Evolutionary conservation across 2,888 invertebrate species (phyloP).

Genomic region (Hermaeophaga mercurialis): DNA sequence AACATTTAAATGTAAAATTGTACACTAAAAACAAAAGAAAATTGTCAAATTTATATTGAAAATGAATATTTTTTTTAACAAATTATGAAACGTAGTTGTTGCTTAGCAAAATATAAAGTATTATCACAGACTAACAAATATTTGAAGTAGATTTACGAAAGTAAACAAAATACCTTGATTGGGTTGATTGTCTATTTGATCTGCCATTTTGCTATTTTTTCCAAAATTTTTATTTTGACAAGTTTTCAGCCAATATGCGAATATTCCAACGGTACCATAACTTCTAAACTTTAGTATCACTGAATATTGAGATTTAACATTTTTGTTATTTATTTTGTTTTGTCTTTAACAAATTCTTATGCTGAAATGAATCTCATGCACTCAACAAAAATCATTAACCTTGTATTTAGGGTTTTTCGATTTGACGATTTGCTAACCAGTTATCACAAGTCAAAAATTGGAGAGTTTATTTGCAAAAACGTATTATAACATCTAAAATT

Average conservation of each 20-base stretch:
- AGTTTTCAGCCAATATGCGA: slow-evolving; percentile 19
- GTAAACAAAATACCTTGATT: slow-evolving; percentile 50
- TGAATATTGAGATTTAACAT: slow-evolving; percentile 12
- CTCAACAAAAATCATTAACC: slow-evolving; percentile 28
- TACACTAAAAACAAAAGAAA: background rate
- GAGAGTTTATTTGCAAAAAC: too few species aligned
- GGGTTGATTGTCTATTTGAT: slow-evolving; percentile 72
- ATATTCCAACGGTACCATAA: slow-evolving; percentile 16
- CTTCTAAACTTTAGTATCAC: slow-evolving; percentile 19
- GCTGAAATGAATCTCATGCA: background rate
- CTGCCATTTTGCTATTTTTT: slow-evolving; percentile 65
- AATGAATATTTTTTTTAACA: background rate
- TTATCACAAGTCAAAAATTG: too few species aligned
- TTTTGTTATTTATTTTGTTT: background rate
- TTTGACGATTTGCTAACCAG: background rate
- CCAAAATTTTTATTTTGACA: slow-evolving; percentile 12
- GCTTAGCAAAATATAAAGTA: background rate
- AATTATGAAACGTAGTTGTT: too few species aligned
- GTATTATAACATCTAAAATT: too few species aligned
- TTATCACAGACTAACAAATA: slow-evolving; percentile 10
- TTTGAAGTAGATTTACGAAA: slow-evolving; percentile 16
- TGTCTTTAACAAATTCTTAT: slow-evolving; percentile 10
- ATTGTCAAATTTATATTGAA: slow-evolving; percentile 1
- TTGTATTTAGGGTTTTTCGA: slow-evolving; percentile 11
- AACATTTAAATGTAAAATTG: slow-evolving; percentile 7